phyloP scores from a whole-genome alignment of 2,797 vertebrate species.

The Lycodopsis pacificus region DNA sequence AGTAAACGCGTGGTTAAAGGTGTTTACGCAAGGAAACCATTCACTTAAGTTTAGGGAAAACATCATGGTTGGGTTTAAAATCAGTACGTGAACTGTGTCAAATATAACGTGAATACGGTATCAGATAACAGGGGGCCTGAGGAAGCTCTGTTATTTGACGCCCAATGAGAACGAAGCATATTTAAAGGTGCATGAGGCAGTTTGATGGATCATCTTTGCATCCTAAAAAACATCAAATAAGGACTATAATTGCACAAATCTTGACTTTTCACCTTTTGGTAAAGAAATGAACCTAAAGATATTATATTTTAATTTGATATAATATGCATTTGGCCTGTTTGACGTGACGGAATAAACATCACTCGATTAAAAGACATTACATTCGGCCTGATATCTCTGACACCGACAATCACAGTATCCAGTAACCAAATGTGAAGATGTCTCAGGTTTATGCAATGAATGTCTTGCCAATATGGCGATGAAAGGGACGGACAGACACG shows the following conservation, averaged over 20 bases:
- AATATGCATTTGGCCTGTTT: not conserved
- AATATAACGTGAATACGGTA: too few relatives aligned
- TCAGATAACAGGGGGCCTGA: too few relatives aligned
- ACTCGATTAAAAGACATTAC: not conserved
- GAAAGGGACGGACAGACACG: not conserved
- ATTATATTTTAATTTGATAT: not conserved
- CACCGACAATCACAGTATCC: not conserved
- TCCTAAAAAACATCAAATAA: not conserved
- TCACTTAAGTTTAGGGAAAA: too few relatives aligned
- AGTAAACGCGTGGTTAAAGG: too few relatives aligned
- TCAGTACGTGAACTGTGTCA: too few relatives aligned
- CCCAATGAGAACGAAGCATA: too few relatives aligned
- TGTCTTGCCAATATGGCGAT: not conserved
- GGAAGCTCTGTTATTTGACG: too few relatives aligned
- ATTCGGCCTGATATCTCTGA: not conserved
- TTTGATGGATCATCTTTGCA: constrained; percentile 1
- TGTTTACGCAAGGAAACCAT: too few relatives aligned
- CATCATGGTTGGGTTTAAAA: too few relatives aligned
- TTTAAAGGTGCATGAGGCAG: not conserved
- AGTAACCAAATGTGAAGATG: not conserved
- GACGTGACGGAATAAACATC: not conserved
- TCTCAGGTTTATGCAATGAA: not conserved
- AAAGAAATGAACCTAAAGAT: not conserved
- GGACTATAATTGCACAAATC: not conserved
- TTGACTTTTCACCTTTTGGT: not conserved